Evolutionary conservation across 2,888 invertebrate species (phyloP).

Genomic region (Parapristionchus giblindavisi): DNA sequence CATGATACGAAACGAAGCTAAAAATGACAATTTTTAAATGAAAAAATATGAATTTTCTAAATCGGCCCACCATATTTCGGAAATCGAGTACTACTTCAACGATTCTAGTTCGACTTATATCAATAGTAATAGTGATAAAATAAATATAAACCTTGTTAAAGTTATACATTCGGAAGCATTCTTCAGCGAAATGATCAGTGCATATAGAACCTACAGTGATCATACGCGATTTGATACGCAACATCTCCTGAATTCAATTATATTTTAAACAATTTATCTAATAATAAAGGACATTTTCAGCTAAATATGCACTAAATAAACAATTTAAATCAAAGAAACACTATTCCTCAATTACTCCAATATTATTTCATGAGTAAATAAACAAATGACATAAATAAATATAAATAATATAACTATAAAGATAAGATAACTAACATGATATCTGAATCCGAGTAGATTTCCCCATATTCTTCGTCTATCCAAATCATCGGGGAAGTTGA

Average conservation of each 20-base stretch:
- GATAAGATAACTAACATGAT: constrained; percentile 43
- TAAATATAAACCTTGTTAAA: constrained; percentile 37
- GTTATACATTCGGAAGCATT: constrained; percentile 48
- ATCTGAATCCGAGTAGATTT: constrained; percentile 56
- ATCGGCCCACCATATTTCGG: no score
- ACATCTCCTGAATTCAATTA: constrained; percentile 43
- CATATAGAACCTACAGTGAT: constrained; percentile 50
- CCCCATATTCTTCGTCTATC: constrained; percentile 58
- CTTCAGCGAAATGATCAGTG: constrained; percentile 57
- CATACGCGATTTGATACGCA: constrained; percentile 40
- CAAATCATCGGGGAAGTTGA: constrained; percentile 57
- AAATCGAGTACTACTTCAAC: no score
- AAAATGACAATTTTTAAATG: background rate
- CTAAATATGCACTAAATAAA: no score
- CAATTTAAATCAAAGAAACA: no score
- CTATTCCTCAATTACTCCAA: no score
- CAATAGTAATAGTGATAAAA: no score
- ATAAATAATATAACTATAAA: background rate
- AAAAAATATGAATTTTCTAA: background rate
- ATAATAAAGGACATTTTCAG: no score
- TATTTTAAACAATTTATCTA: no score
- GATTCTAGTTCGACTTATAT: no score
- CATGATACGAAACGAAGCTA: no score
- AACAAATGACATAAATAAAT: background rate
- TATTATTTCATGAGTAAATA: no score